Percentiles rank a stretch among this genome's conserved stretches.
Evolutionary conservation across 2,797 vertebrate species (phyloP).

Genomic region (Antennarius maculatus): DNA sequence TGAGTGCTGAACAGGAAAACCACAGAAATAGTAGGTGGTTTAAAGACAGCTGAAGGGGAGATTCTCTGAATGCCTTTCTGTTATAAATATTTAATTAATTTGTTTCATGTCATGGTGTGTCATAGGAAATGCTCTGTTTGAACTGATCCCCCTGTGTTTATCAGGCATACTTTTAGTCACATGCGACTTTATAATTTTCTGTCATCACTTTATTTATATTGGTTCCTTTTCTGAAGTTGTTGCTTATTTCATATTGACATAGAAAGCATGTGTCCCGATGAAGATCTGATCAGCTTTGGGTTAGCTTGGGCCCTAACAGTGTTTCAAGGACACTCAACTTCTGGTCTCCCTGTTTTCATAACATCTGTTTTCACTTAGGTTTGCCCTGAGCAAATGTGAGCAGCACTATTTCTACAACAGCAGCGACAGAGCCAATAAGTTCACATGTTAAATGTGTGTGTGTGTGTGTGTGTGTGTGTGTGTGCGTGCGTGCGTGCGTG

Average conservation of each 20-base stretch:
- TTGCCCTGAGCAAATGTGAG: slow-evolving; percentile 60
- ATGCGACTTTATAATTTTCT: slow-evolving; percentile 10
- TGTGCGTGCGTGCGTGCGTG: slow-evolving; percentile 26
- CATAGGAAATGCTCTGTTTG: background rate
- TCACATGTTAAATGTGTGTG: slow-evolving; percentile 26
- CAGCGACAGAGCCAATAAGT: slow-evolving; percentile 63
- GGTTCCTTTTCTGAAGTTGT: slow-evolving; percentile 5
- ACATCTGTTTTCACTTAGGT: slow-evolving; percentile 82
- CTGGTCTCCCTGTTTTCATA: slow-evolving; percentile 66
- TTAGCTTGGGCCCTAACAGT: slow-evolving; percentile 47
- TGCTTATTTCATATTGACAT: slow-evolving; percentile 40
- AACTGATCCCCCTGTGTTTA: slow-evolving; percentile 25
- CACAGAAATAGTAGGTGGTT: slow-evolving; percentile 25
- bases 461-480: slow-evolving; percentile 1
- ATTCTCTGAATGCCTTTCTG: slow-evolving; percentile 25
- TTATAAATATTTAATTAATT: background rate
- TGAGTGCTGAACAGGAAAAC: slow-evolving; percentile 45
- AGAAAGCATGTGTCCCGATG: slow-evolving; percentile 53
- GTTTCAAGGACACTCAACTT: slow-evolving; percentile 30
- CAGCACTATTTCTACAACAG: slow-evolving; percentile 54
- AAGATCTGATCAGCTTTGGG: slow-evolving; percentile 46
- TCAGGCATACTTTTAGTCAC: slow-evolving; percentile 8
- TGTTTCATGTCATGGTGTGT: background rate
- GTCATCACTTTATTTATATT: slow-evolving; percentile 21
- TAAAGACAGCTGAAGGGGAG: background rate